Base-by-base conservation (phyloP, 2,888 invertebrate species). In the Nematopogon swammerdamellus region DNA sequence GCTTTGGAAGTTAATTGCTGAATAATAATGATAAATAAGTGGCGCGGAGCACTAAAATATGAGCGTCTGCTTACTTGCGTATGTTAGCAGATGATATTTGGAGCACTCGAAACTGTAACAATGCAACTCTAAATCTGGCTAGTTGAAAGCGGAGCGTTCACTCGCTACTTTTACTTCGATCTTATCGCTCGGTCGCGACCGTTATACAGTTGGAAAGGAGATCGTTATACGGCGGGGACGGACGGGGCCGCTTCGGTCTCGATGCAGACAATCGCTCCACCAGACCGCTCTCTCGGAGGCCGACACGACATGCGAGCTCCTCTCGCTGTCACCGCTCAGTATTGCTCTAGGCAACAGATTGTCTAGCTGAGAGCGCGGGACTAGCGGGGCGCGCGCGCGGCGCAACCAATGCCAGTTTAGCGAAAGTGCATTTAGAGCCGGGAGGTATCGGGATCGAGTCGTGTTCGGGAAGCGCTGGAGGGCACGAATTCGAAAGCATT, bases 371-470 rank as follows among this genome's bases (percentile, higher is more conserved):
- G 5, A 25, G 25, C 8, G 25, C 25, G 8, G 25, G 25, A 4
- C 5, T 4, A 25, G 25, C n/a, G n/a, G n/a, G n/a, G n/a, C n/a
- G n/a, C n/a, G n/a, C n/a, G n/a, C n/a, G n/a, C n/a, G n/a, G n/a
- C n/a, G n/a, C n/a, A n/a, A n/a, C n/a, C n/a, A 8, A 25, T 25
- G 25, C 4, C 5, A 25, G 25, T 59, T 71, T 68, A 65, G 65
- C 62, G 67, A 72, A 74, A 77, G 76, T 76, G 76, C 74, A 77
- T 72, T 79, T 76, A 70, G 67, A 63, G 74, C 77, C 73, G 56
- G 65, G 63, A 75, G 75, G 72, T 62, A 62, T n/a, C n/a, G n/a
- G n/a, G n/a, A 8, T 25, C 25, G 25, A 4, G 25, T 25, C 25
- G 25, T 25, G 25, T 25, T 25, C 25, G 5, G 25, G 25, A 25